These are phyloP conservation scores for Ophraella communa DNA, from an alignment of 2,888 invertebrate species.

Conservation along the genomic window DNA sequence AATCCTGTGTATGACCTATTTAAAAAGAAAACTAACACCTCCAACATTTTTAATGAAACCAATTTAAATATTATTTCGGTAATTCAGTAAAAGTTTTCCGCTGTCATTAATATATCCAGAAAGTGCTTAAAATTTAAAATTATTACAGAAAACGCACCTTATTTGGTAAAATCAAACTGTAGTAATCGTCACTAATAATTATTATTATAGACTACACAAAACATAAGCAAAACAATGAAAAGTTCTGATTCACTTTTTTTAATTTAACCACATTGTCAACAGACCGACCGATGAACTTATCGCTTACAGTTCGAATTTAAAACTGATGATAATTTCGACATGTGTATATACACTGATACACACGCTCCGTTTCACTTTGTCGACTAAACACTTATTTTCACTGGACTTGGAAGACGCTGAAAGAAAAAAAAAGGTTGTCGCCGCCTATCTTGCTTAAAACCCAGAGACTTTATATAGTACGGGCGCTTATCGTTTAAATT, in stretches of 20 bases:
- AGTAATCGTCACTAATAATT: neutral
- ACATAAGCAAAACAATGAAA: neutral
- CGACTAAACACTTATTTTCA: conserved; percentile 19
- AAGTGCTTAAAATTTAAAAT: too few species aligned
- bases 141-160: neutral
- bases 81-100: too few species aligned
- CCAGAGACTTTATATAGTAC: conserved; percentile 13
- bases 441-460: conserved; percentile 15
- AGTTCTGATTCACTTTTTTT: conserved; percentile 1
- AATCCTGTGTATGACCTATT: too few species aligned
- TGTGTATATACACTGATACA: neutral
- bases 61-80: too few species aligned
- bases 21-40: too few species aligned
- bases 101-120: too few species aligned
- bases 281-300: neutral
- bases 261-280: neutral
- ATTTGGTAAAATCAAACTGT: neutral
- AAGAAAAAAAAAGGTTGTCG: conserved; percentile 34
- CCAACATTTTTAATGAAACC: too few species aligned
- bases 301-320: neutral
- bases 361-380: neutral
- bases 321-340: neutral
- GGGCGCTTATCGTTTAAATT: too few species aligned
- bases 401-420: conserved; percentile 20
- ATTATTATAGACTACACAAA: neutral